Base-by-base conservation (phyloP, 2,797 vertebrate species). In the Acanthornis magna region DNA sequence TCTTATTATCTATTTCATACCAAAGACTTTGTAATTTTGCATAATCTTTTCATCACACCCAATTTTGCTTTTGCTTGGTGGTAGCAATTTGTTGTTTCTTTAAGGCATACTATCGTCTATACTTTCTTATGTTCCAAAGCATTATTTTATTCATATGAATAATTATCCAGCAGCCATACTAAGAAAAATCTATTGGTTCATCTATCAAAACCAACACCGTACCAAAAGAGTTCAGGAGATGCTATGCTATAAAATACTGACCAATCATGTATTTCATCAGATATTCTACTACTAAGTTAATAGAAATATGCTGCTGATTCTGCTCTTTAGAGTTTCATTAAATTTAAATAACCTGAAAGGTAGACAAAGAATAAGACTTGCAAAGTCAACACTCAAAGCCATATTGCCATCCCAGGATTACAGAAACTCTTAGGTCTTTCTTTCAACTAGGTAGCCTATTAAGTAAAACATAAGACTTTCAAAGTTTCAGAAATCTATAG, bases 401-500 rank as follows among this genome's bases (percentile, higher is more conserved):
- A 84, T 89, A 89, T 25, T 94, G 85, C 55, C 58, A 74, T 61
- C 83, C 78, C 82, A 80, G 83, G 82, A 84, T 71, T 93, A 96
- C 67, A 96, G 83, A 93, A 95, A 93, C 47, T 81, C 30, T 30
- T 30, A 10, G 3, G 11, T 11, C 3, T 48, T 96, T 91, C 96
- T 96, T 94, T 82, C 25, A 96, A 91, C 36, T 45, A 61, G 55
- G 73, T 76, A 83, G 27, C n/a, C 54, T 96, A 95, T 93, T 90
- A 93, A 85, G 74, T 70, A 95, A 97, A 96, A 95, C 6, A 4
- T 51, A 88, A 94, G 93, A 93, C 65, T 96, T 91, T 57, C 79
- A 83, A 95, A 96, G 67, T 95, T 97, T 95, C 82, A 93, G 85
- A 96, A 96, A 95, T 93, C 74, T 91, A 91, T 63, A 94, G 91